Evolutionary conservation across 2,797 vertebrate genomes (phyloP).

Genomic region (Rhabdomys pumilio): DNA sequence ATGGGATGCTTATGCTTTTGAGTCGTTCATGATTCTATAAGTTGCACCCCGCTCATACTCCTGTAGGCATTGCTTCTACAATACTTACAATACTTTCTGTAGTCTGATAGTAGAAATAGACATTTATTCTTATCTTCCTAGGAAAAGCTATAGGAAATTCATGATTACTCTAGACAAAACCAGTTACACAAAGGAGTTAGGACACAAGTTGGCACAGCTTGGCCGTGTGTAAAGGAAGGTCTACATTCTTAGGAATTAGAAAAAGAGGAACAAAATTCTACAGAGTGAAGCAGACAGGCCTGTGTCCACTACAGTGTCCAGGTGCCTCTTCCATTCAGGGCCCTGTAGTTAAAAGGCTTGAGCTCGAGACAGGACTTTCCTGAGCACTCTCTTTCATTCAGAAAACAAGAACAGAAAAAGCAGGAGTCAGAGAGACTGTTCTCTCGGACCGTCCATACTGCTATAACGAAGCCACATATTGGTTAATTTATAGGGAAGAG

Average conservation of each 20-base stretch:
- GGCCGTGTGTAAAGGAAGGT: not conserved
- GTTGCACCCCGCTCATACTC: not conserved
- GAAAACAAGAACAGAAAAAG: not conserved
- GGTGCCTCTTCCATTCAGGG: not conserved
- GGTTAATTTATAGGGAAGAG: not conserved
- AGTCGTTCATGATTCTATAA: not conserved
- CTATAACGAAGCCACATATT: not conserved
- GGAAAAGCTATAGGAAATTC: not conserved
- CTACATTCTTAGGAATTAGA: not conserved
- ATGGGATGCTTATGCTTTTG: not conserved
- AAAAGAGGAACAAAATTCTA: not conserved
- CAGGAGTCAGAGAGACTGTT: accelerated
- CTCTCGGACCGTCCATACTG: not conserved
- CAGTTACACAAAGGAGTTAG: not conserved
- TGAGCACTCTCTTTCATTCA: not conserved
- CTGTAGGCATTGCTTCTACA: not conserved
- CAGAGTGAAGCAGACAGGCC: not conserved
- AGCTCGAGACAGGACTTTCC: not conserved
- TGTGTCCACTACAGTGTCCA: accelerated
- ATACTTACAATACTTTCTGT: not conserved
- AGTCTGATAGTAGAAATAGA: not conserved
- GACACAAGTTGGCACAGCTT: too few relatives aligned
- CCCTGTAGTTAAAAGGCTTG: not conserved
- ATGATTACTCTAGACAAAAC: not conserved
- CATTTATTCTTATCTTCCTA: not conserved